Evolutionary conservation across 2,888 invertebrate species (phyloP), one percentile per base, ranked within the genome.

Genomic region (Psylliodes chrysocephalus): DNA sequence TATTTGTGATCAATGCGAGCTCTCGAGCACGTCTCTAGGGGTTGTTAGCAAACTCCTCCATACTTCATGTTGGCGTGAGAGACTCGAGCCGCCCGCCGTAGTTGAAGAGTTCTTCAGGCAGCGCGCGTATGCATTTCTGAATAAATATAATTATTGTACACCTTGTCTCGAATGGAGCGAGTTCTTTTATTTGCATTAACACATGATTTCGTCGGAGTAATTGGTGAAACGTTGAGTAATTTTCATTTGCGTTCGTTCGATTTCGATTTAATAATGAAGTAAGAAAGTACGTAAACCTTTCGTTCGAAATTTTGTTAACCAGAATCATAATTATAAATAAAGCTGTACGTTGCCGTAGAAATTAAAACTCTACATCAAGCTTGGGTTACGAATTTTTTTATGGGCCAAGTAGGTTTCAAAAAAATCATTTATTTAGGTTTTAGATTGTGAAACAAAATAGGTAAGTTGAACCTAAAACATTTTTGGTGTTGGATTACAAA

Each of bases 1-100:
- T 71, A 67, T 72, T 71, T 70, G 70, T 68, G 71, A 66, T 70
- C 56, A 56, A 60, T 59, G 60, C 55, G 47, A 61, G 63, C 74
- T 63, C 75, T 75, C 70, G 69, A 75, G 73, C 75, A 75, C 73
- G 73, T 73, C 71, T 71, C 71, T 64, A 66, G 69, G 73, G 72
- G 73, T 73, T 74, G 75, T 74, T 74, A 72, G 71, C 68, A 68
- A 74, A 69, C 71, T 64, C 40, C 55, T 63, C 59, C 52, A 65
- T 55, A 64, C 67, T 64, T 56, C 63, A 68, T 46, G 59, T 35
- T 42, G 68, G 69, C 72, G 70, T 70, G 71, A 73, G 73, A 73
- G 68, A 68, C 70, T 69, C 54, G 64, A 64, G 68, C 71, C 71
- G 57, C 66, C 68, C 70, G 66, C 67, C 63, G 60, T 60, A 64